Evolutionary conservation across 2,888 invertebrate genomes (phyloP).

Genomic region (Ectobius pallidus): DNA sequence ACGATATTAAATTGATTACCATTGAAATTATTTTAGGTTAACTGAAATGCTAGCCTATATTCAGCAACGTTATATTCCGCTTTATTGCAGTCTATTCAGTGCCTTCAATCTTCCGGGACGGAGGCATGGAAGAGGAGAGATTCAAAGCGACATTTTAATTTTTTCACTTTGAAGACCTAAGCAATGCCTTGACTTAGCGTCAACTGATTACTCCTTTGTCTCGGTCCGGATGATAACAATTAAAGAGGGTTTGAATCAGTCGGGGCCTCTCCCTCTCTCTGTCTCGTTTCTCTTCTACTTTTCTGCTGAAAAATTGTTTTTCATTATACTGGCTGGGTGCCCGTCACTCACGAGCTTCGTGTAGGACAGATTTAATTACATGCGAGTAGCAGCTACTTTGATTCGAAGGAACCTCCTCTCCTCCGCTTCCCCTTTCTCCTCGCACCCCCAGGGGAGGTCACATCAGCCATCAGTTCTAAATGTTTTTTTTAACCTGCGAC

Average conservation of each 20-base stretch:
- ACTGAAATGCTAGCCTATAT: too few species aligned
- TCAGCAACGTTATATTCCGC: too few species aligned
- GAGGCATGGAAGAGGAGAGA: too few species aligned
- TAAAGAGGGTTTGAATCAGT: constrained; percentile 15
- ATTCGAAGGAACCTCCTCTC: constrained; percentile 15
- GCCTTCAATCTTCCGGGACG: too few species aligned
- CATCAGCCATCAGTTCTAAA: constrained; percentile 31
- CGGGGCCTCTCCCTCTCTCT: too few species aligned
- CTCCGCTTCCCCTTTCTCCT: not conserved
- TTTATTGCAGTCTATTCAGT: too few species aligned
- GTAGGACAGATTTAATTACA: constrained; percentile 30
- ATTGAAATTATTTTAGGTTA: too few species aligned
- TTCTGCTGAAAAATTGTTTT: constrained; percentile 55
- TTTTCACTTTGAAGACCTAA: too few species aligned
- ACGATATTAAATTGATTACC: too few species aligned
- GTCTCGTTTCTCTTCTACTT: constrained; percentile 16
- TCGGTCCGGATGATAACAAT: constrained; percentile 2
- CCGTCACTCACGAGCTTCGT: constrained; percentile 23
- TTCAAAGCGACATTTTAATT: too few species aligned
- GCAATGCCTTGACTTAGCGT: not conserved
- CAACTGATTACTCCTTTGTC: constrained; percentile 9
- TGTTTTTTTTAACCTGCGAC: constrained; percentile 23
- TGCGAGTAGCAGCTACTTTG: constrained; percentile 28
- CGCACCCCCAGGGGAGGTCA: constrained; percentile 17
- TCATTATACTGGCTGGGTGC: constrained; percentile 50